These are phyloP conservation scores for Callipepla squamata DNA, from an alignment of 2,113 vertebrate species.

Conservation along the genomic window DNA sequence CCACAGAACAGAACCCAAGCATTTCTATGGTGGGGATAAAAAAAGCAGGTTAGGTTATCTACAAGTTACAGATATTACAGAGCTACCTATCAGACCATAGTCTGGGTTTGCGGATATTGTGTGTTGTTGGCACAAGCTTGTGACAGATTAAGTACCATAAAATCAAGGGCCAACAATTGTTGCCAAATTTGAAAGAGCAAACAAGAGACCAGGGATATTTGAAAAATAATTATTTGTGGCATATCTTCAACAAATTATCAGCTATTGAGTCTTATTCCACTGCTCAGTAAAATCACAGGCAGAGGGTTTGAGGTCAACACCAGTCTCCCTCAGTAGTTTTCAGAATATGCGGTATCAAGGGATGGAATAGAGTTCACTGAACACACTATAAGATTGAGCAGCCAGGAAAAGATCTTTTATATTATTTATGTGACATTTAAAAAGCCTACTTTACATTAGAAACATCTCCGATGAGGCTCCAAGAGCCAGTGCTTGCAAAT, in stretches of 20 bases:
- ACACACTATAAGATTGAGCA: not conserved
- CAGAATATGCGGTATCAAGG: not conserved
- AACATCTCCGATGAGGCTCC: not conserved
- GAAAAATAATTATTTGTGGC: not conserved
- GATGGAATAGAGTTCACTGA: not conserved
- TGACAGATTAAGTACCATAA: conserved; percentile 2
- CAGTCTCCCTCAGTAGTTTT: not conserved
- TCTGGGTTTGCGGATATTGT: not conserved
- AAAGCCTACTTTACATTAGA: not conserved
- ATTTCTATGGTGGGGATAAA: not conserved
- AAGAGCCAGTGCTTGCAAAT: not conserved
- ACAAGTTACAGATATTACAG: conserved; percentile 5
- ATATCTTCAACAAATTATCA: not conserved
- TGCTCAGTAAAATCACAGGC: not conserved
- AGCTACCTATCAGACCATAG: not conserved
- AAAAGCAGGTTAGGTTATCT: conserved; percentile 2
- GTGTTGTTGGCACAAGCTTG: not conserved
- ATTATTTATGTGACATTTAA: not conserved
- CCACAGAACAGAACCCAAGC: not conserved
- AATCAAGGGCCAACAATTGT: not conserved
- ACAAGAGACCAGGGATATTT: not conserved
- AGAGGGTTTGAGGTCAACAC: not conserved
- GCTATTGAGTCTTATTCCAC: not conserved
- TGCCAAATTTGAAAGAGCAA: conserved; percentile 27
- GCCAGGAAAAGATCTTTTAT: not conserved